Conservation (phyloP, 2,888 invertebrate species). For the Mythimna vitellina region DNA sequence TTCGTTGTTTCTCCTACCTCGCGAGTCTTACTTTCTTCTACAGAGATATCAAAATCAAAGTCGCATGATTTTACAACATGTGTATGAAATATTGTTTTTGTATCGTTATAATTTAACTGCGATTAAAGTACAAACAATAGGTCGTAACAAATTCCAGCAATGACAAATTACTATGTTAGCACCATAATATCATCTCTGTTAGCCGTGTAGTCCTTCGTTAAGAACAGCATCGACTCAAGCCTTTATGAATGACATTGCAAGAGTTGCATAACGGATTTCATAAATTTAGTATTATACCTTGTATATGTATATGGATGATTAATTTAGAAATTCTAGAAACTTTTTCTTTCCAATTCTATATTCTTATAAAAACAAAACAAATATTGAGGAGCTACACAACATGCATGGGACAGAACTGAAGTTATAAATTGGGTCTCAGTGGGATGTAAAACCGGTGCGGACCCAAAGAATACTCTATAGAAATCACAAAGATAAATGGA, state of each 20-base stretch:
- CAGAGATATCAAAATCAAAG: neutral
- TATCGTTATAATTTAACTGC: constrained; percentile 27
- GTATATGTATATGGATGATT: neutral
- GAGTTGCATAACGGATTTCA: neutral
- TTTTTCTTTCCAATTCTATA: neutral
- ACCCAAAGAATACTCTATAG: neutral
- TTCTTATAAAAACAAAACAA: neutral
- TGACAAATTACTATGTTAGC: constrained; percentile 63
- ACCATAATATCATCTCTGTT: constrained; percentile 55
- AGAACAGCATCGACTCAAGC: neutral
- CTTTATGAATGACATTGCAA: constrained; percentile 1
- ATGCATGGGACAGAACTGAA: neutral
- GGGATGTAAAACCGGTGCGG: neutral
- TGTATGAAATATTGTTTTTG: constrained; percentile 3
- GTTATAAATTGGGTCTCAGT: neutral
- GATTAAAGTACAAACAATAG: constrained; percentile 68
- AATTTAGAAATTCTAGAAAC: neutral
- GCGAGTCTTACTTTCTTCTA: constrained; percentile 33
- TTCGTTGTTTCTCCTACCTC: neutral
- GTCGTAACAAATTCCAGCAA: constrained; percentile 66
- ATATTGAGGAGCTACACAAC: neutral
- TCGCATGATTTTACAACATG: constrained; percentile 1
- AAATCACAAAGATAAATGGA: constrained; percentile 7
- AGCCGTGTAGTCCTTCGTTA: neutral
- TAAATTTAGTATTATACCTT: neutral